Percentiles rank a stretch among this genome's conserved stretches.
These are phyloP conservation scores for Phataginus tetradactyla DNA, from an alignment of 2,797 vertebrate species.

Conservation along the genomic window DNA sequence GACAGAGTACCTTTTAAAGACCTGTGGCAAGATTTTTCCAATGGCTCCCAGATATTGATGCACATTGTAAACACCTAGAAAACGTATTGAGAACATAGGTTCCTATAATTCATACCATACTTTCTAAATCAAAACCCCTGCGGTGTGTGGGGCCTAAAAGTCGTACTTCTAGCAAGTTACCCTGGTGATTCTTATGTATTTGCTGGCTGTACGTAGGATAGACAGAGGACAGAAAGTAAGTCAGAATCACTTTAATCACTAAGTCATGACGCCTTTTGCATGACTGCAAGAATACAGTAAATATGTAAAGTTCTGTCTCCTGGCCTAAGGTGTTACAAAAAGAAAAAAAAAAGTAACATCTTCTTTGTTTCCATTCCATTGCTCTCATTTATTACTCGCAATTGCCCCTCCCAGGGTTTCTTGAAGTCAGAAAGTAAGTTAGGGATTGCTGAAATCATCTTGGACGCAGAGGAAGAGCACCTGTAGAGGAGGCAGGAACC, in stretches of 20 bases:
- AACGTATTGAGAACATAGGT: not conserved
- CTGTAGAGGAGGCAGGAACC: not conserved
- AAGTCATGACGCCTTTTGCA: not conserved
- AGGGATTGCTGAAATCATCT: not conserved
- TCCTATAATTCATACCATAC: not conserved
- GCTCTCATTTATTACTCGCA: not conserved
- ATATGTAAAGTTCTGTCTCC: not conserved
- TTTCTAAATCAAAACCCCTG: not conserved
- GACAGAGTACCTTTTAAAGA: not conserved
- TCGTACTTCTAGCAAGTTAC: not conserved
- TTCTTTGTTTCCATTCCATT: not conserved
- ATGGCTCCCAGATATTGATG: not conserved
- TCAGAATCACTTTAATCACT: not conserved
- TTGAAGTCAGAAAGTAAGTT: not conserved
- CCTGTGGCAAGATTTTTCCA: not conserved
- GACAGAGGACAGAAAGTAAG: not conserved
- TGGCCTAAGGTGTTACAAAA: not conserved
- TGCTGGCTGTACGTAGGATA: not conserved
- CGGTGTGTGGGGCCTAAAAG: not conserved
- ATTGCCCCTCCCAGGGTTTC: not conserved
- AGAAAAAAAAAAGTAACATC: not conserved
- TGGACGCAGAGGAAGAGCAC: not conserved
- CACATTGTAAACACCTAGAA: not conserved
- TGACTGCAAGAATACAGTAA: not conserved
- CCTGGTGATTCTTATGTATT: not conserved